Base-by-base conservation (phyloP, 2,797 vertebrate species). In the Enteromius argenteus region DNA sequence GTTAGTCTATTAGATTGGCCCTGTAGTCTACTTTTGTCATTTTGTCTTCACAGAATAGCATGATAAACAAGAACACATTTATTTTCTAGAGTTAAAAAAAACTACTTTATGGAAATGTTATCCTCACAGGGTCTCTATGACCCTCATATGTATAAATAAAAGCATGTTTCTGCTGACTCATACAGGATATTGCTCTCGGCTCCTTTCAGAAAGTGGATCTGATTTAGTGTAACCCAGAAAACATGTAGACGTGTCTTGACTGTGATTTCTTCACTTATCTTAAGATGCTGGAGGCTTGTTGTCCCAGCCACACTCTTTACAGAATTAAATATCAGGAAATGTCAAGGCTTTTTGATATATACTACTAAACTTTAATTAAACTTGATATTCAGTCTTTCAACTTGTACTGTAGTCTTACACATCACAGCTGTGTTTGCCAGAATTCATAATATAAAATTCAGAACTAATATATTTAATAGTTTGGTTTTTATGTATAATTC, bases 201-300 rank as follows among this genome's bases (percentile, higher is more conserved):
- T 46, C 15, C 17, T 49, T 64, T 62, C 76, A 32, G 42, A 79
- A 49, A 49, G 60, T 46, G 58, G 60, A 77, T 76, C 21, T 53
- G 30, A 53, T 30, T 46, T 23, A 9, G 69, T 72, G 42, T 10
- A 53, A 49, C 72, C 30, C 72, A 56, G 51, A 76, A 58, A 19
- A 76, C 35, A 76, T 56, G 49, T 14, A 74, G 49, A 74, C 2
- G 9, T 56, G 75, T 62, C 56, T 62, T 77, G 37, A 19, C 32
- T 75, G 11, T 75, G 73, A 23, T 75, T 75, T 75, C 21, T 4
- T 14, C 32, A 0, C 4, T 75, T 75, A 23, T 75, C 32, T 37
- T n/a, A 56, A 46, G 11, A 37, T 23, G 32, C 73, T 75, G 49
- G 30, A 23, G 30, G 51, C 21, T 23, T 37, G 35, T 56, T 37